Evolutionary conservation across 1,140 invertebrate genomes (phyloP).

Genomic region (Drosophila ambigua): DNA sequence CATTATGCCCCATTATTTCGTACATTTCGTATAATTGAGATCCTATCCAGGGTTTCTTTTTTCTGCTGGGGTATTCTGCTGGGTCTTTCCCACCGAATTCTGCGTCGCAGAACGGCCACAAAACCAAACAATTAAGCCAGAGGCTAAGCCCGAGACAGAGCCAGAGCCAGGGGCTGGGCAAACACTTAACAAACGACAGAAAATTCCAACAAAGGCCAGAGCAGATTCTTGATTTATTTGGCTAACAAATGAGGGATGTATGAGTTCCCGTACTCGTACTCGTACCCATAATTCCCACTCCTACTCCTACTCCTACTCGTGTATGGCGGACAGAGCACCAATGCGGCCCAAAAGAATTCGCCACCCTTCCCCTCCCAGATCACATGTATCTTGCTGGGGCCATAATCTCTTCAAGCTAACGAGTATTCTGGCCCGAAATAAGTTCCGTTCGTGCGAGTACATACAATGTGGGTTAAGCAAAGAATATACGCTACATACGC

Average conservation of each 20-base stretch:
- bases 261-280: no score
- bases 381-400: slow-evolving; percentile 14
- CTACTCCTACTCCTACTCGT: no score
- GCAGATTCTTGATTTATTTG: slow-evolving; percentile 35
- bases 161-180: slow-evolving; percentile 25
- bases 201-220: slow-evolving; percentile 2
- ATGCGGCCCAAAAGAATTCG: no score
- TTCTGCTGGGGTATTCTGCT: not conserved
- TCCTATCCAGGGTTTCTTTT: not conserved
- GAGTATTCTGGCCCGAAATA: slow-evolving; percentile 29
- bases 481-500: not conserved
- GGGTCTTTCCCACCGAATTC: slow-evolving; percentile 20
- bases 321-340: slow-evolving; percentile 14
- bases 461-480: slow-evolving; percentile 51
- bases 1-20: slow-evolving; percentile 36
- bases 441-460: not conserved
- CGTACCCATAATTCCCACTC: no score
- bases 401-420: slow-evolving; percentile 46
- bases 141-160: not conserved
- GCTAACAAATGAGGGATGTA: slow-evolving; percentile 3
- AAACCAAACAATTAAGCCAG: slow-evolving; percentile 24
- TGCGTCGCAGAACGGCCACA: slow-evolving; percentile 31
- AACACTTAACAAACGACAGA: slow-evolving; percentile 18
- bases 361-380: slow-evolving; percentile 1
- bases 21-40: not conserved